Base-by-base conservation (phyloP, 2,888 invertebrate genomes). In the Sepiola atlantica region DNA sequence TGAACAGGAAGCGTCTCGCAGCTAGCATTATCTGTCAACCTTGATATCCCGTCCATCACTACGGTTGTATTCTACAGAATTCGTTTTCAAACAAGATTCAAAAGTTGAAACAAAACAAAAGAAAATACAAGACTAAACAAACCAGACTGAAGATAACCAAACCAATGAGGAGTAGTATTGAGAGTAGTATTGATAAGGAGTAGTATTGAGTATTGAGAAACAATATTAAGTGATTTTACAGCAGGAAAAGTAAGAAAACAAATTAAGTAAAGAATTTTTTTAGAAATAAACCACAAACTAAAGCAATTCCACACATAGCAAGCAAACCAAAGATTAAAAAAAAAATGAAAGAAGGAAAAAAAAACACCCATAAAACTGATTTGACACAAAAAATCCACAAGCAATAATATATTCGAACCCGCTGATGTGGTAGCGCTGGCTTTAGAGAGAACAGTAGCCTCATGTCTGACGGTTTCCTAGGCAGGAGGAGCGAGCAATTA, bases 281-380 rank as follows among this genome's bases (percentile, higher is more conserved):
- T 55, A 92, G 92, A 92, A 55, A 92, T 92, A 92, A 92, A 92
- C 92, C 92, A 92, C 92, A 92, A 92, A 92, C 92, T 35, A 18
- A 92, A 92, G 92, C 92, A 92, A 92, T 54, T 92, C 92, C 92
- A 92, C 92, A 92, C 92, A 92, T 92, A 92, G 92, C 92, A 92
- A 92, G 92, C 92, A 92, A 92, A 92, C 55, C 92, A 92, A 92
- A 92, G 92, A 92, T 92, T 92, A 28, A 92, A 92, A 92, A 45
- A 45, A 91, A 92, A 45, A 16, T 12, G 24, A 92, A 54, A 28
- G 12, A 92, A 92, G 10, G n/a, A 92, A 55, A 92, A 54, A 92
- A n/a, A 45, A 92, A 45, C 54, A 45, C 45, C 55, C n/a, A 92
- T 55, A 92, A 92, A 92, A 92, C 35, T 92, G 92, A 92, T 92